phyloP scores from a whole-genome alignment of 2,113 vertebrate species.

The Uropsilus gracilis region DNA sequence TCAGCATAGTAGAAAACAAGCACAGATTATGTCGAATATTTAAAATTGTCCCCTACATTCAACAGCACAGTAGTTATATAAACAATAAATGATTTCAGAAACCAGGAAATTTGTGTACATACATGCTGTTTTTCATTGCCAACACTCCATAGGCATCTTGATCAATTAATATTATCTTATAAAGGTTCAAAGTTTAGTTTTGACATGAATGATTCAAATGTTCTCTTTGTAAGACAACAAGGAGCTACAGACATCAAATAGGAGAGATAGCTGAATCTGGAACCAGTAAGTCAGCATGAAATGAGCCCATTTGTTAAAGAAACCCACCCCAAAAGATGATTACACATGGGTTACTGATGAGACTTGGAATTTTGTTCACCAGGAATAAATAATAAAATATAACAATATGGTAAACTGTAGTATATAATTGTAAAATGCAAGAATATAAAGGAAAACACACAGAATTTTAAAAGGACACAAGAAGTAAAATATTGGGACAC shows the following conservation, averaged over 20 bases:
- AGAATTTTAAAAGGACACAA: constrained; percentile 47
- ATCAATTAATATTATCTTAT: constrained; percentile 55
- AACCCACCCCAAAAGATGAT: constrained; percentile 22
- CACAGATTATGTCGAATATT: constrained; percentile 70
- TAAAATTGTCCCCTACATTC: constrained; percentile 40
- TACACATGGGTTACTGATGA: constrained; percentile 16
- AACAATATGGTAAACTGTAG: background rate
- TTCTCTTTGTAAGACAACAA: constrained; percentile 50
- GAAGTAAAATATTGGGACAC: constrained; percentile 47
- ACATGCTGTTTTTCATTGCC: constrained; percentile 6
- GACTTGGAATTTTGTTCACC: background rate
- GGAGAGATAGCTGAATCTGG: constrained; percentile 26
- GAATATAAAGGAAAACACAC: background rate
- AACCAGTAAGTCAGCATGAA: constrained; percentile 30
- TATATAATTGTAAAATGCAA: constrained; percentile 3
- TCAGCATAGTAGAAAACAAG: constrained; percentile 60
- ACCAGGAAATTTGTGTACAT: background rate
- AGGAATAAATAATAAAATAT: constrained; percentile 35
- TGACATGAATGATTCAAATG: constrained; percentile 22
- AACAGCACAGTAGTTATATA: constrained; percentile 42
- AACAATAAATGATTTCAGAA: constrained; percentile 62
- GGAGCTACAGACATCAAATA: constrained; percentile 25
- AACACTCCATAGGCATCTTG: constrained; percentile 12
- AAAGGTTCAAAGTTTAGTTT: constrained; percentile 36
- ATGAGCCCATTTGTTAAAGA: constrained; percentile 8